Base-by-base conservation (phyloP, 2,888 invertebrate species). In the Neocrepidodera transversa region DNA sequence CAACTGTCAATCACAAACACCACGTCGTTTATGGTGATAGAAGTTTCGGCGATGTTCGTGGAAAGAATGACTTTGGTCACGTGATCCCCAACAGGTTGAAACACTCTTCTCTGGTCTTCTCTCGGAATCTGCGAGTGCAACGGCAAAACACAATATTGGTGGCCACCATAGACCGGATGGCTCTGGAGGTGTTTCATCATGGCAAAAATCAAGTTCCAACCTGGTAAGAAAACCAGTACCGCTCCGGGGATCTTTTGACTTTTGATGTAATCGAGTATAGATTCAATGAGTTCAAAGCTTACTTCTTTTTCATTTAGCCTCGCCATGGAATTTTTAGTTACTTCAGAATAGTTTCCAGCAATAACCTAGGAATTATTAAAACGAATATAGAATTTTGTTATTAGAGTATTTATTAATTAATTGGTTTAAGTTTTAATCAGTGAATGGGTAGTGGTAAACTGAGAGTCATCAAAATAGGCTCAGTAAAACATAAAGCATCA, bases 41-140 rank as follows among this genome's bases (percentile, higher is more conserved):
- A 96, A 0, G 97, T 95, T 81, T 99, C 99, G 0, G 98, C 98
- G 74, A 99, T 97, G 78, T 99, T 99, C 1, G 99, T 99, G 0
- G 97, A 91, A 11, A 99, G 81, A 72, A 99, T 98, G 54, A 98
- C 91, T 64, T 97, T 97, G 1, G 91, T 94, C 4, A 95, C 87
- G 4, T 90, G 89, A 0, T 85, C 81, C 0, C 94, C 91, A 0
- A 95, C 93, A 0, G 91, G 87, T 20, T 94, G 87, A 78, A 99
- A 99, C 7, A 98, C 97, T 74, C 86, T 88, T 63, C 91, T 88
- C 80, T 99, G 98, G 75, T 98, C 98, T 65, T 95, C 95, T 40
- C 96, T 84, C 0, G 98, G 97, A 66, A 99, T 87, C 80, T 97
- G 97, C 1, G 97, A 97, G 79, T 99, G 99, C n/a, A 99, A 84